Evolutionary conservation across 2,113 vertebrate species (phyloP).

Genomic region (Halichoeres trimaculatus): DNA sequence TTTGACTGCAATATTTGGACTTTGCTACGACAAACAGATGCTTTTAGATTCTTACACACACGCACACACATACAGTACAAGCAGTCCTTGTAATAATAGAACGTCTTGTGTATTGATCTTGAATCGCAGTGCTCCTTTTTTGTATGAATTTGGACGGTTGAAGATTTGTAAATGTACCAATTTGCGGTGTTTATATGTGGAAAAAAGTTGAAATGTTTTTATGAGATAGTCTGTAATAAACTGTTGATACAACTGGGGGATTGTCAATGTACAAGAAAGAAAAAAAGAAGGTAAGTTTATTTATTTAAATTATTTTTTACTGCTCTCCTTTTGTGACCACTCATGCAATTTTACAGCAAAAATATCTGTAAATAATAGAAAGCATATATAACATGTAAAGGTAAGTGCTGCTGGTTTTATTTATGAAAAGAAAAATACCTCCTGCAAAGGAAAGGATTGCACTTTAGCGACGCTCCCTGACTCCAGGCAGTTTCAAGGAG

Average conservation of each 20-base stretch:
- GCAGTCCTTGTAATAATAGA: constrained; percentile 64
- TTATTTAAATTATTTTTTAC: no score
- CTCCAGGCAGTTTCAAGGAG: constrained; percentile 74
- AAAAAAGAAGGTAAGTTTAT: no score
- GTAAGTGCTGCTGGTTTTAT: neutral
- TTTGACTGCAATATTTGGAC: constrained; percentile 42
- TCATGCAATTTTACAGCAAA: no score
- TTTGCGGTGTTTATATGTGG: constrained; percentile 83
- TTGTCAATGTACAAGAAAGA: neutral
- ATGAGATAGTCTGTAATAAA: constrained; percentile 80
- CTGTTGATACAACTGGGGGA: constrained; percentile 64
- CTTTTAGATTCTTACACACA: constrained; percentile 27
- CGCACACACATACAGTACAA: constrained; percentile 38
- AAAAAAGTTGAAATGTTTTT: constrained; percentile 78
- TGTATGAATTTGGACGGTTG: constrained; percentile 76
- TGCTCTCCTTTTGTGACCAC: no score
- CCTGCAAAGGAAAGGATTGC: fast-evolving
- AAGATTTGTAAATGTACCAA: constrained; percentile 80
- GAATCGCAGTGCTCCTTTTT: constrained; percentile 70
- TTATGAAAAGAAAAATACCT: neutral
- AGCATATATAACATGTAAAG: no score
- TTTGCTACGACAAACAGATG: constrained; percentile 26
- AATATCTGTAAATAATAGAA: no score
- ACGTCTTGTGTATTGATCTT: constrained; percentile 63
- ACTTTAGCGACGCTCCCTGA: constrained; percentile 69